Percentiles rank a stretch among this genome's conserved stretches.
phyloP scores from a whole-genome alignment of 2,797 vertebrate species.

The Parotocinclus haroldoi region DNA sequence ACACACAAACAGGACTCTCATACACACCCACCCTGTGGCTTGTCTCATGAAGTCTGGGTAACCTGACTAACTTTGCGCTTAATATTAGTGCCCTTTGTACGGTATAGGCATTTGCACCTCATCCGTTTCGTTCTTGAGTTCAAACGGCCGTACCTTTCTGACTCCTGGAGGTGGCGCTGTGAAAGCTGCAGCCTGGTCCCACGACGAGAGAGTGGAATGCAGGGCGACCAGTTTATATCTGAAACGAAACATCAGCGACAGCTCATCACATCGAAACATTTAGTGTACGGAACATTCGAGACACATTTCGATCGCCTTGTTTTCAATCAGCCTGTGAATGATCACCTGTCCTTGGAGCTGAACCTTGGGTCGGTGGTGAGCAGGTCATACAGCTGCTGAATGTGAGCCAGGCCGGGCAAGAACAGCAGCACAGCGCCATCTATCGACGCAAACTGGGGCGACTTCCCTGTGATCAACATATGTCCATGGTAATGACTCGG shows the following conservation, averaged over 20 bases:
- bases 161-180: slow-evolving; percentile 83
- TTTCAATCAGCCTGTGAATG: background rate
- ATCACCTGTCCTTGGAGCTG: slow-evolving; percentile 78
- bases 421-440: slow-evolving; percentile 91
- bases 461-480: slow-evolving; percentile 69
- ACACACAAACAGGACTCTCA: slow-evolving; percentile 23
- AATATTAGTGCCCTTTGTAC: too few species aligned
- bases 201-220: slow-evolving; percentile 92
- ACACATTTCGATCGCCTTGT: too few species aligned
- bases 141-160: slow-evolving; percentile 89
- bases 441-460: slow-evolving; percentile 80
- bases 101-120: too few species aligned
- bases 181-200: slow-evolving; percentile 92
- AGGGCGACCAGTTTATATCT: slow-evolving; percentile 88
- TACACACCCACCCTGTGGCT: too few species aligned
- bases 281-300: too few species aligned
- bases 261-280: background rate
- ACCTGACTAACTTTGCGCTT: too few species aligned
- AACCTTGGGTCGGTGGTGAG: slow-evolving; percentile 87
- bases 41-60: too few species aligned
- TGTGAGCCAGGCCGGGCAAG: slow-evolving; percentile 92
- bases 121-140: too few species aligned
- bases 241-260: background rate
- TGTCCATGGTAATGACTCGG: background rate
- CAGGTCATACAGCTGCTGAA: slow-evolving; percentile 90